Evolutionary conservation across 2,797 vertebrate genomes (phyloP), one percentile per base, ranked within the genome.

Genomic region (Brachyrhaphis roseni): DNA sequence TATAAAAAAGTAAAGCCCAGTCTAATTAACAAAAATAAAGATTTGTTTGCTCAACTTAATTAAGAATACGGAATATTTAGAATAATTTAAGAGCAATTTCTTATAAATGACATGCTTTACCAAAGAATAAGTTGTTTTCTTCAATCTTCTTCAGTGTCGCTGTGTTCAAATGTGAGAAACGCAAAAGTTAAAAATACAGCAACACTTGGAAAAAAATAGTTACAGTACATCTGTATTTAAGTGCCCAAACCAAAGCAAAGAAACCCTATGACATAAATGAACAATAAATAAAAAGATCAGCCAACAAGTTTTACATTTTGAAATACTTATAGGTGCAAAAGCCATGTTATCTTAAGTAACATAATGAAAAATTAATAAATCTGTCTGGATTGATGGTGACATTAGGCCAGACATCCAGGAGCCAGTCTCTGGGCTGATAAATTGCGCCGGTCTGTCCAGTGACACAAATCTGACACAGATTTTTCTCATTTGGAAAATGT

Each of bases 321-420:
- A 75, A 78, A 83, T 75, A 84, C 84, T 81, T 83, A 74, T 80
- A 70, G 51, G 51, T 77, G 66, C 26, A 73, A 80, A 74, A 71
- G 82, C 85, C 51, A 78, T 78, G 73, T 82, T 82, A 82, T 87
- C 78, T 86, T 72, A 70, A 82, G 73, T 83, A 84, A 87, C 86
- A 87, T 87, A 77, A 81, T 84, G 49, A 85, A 86, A 81, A 90
- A 87, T 90, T 82, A 81, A 90, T 88, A 85, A 72, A 92, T 88
- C 59, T 84, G 78, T 80, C 59, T 78, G 80, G 81, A 88, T 84
- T 82, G 79, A 84, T 78, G 74, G 59, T 86, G 87, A 86, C 82
- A 84, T 84, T 70, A 45, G 72, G 76, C 83, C 84, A 90, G 84
- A 89, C 87, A 84, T 87, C 85, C 90, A 84, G 83, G 84, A 87